A percentile compares a stretch with the other conserved stretches of the same genome.
Evolutionary conservation across 2,113 vertebrate genomes (phyloP).

Genomic region (Stomatorhinus ivindoensis): DNA sequence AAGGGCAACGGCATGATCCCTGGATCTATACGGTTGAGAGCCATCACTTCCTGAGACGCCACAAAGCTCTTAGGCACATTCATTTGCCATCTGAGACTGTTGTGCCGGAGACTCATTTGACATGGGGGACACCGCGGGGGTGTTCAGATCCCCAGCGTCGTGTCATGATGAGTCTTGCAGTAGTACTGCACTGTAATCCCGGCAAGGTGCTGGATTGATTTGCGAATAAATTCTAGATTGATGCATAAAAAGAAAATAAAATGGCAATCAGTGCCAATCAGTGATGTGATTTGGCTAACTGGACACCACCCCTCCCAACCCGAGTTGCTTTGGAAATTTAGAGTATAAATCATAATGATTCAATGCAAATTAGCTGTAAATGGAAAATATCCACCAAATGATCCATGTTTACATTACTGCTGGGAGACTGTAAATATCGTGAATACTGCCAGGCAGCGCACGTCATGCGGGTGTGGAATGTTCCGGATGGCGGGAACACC

Average conservation of each 20-base stretch:
- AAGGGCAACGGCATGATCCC: constrained; percentile 14
- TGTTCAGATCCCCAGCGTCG: background rate
- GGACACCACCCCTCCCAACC: background rate
- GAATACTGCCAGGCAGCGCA: background rate
- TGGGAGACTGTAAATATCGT: background rate
- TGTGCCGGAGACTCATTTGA: constrained; percentile 17
- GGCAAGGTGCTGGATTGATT: background rate
- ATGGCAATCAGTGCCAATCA: background rate
- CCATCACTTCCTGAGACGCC: background rate
- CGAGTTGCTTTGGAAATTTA: background rate
- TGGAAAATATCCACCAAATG: background rate
- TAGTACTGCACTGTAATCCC: background rate
- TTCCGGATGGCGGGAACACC: background rate
- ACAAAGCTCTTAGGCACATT: constrained; percentile 10
- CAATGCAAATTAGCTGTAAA: background rate
- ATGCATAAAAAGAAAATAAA: background rate
- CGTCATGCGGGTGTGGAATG: background rate
- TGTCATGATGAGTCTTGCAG: background rate
- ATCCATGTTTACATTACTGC: background rate
- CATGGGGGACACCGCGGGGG: background rate
- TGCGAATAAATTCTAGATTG: background rate
- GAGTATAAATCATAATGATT: background rate
- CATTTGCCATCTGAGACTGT: constrained; percentile 25
- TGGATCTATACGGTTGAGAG: constrained; percentile 24
- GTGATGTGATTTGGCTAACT: background rate